Conservation (phyloP, 2,888 invertebrate genomes). For the Anorthoa munda region DNA sequence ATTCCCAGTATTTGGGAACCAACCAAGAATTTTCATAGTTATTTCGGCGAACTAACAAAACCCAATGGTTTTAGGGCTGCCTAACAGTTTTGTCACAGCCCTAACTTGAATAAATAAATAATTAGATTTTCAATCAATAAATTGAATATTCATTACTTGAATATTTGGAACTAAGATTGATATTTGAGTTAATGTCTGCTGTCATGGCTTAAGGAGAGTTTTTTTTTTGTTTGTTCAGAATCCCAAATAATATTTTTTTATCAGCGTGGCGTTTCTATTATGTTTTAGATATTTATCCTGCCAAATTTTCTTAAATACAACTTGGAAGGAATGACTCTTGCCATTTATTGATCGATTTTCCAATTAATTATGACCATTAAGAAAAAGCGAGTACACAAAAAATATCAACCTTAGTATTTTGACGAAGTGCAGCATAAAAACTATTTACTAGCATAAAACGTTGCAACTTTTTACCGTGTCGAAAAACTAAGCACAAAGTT, state of each 20-base stretch:
- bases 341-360: no score
- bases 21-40: background rate
- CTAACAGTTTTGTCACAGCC: background rate
- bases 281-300: background rate
- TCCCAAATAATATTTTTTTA: background rate
- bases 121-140: background rate
- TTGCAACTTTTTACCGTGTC: constrained; percentile 59
- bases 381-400: background rate
- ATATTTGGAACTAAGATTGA: background rate
- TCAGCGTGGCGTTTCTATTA: background rate
- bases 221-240: background rate
- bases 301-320: background rate
- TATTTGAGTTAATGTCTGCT: background rate
- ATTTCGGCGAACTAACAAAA: background rate
- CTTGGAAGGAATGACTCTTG: background rate
- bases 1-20: background rate
- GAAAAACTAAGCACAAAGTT: constrained; percentile 70
- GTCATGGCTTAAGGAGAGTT: background rate
- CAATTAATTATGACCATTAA: no score
- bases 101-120: background rate
- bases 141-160: background rate
- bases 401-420: background rate
- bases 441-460: constrained; percentile 14
- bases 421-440: background rate
- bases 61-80: no score